Evolutionary conservation across 2,888 invertebrate genomes (phyloP).

Genomic region (Epistrophella euchroma): DNA sequence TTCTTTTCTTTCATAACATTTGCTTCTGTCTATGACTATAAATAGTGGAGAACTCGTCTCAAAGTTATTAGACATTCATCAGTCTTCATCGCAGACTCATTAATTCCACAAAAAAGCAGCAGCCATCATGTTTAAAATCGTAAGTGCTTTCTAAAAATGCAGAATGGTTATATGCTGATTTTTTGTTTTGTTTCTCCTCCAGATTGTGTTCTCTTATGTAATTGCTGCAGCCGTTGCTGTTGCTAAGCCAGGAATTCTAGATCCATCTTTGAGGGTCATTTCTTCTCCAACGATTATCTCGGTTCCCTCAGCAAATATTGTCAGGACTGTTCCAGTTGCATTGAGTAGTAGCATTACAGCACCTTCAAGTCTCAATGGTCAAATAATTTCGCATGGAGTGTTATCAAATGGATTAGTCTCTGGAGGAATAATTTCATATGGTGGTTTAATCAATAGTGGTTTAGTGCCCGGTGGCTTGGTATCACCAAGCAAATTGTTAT

Average conservation of each 20-base stretch:
- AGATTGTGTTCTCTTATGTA: conserved; percentile 37
- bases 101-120: background rate
- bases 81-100: background rate
- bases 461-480: conserved; percentile 1
- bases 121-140: conserved; percentile 1
- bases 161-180: too few species aligned
- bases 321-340: conserved; percentile 32
- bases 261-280: conserved; percentile 15
- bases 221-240: conserved; percentile 31
- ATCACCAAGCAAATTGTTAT: background rate
- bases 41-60: background rate
- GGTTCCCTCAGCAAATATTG: conserved; percentile 17
- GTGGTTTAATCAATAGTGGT: conserved; percentile 15
- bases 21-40: background rate
- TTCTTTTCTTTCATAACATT: background rate
- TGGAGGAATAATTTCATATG: background rate
- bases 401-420: too few species aligned
- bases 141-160: background rate
- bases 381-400: conserved; percentile 10
- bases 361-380: conserved; percentile 27
- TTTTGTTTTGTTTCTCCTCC: background rate
- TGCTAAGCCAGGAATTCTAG: conserved; percentile 41
- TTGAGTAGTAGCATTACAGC: conserved; percentile 22
- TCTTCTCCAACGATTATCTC: conserved; percentile 14
- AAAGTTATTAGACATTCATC: background rate